These are phyloP conservation scores for Drosophila pruinosa DNA, from an alignment of 1,140 invertebrate genomes.

Conservation along the genomic window DNA sequence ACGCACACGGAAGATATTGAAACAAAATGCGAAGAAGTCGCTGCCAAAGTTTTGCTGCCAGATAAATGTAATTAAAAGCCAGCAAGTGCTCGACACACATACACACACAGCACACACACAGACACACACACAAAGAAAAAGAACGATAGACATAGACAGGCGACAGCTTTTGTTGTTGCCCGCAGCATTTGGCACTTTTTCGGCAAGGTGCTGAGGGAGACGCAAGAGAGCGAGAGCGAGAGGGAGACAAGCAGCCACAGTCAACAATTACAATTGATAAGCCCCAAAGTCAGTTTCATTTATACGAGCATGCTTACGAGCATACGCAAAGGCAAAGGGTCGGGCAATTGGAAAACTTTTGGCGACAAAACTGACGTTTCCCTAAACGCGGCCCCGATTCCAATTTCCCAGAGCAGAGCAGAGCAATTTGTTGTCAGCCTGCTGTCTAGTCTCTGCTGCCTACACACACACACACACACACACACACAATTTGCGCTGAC, in stretches of 20 bases:
- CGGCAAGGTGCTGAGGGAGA: neutral
- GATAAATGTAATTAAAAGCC: slow-evolving; percentile 79
- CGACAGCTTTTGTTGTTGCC: slow-evolving; percentile 64
- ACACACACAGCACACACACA: neutral
- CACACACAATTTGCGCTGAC: neutral
- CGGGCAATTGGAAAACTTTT: slow-evolving; percentile 67
- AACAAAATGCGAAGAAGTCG: slow-evolving; percentile 40
- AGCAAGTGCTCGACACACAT: slow-evolving; percentile 25
- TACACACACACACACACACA: neutral
- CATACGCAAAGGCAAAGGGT: slow-evolving; percentile 22
- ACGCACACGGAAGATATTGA: slow-evolving; percentile 24
- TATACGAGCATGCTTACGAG: slow-evolving; percentile 49
- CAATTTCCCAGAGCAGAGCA: slow-evolving; percentile 2
- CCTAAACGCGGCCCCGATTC: neutral
- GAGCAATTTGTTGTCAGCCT: neutral
- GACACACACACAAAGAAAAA: slow-evolving; percentile 17
- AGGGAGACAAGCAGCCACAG: neutral
- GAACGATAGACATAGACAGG: slow-evolving; percentile 16
- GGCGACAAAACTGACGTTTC: slow-evolving; percentile 42
- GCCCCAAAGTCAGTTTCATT: slow-evolving; percentile 76
- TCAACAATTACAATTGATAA: slow-evolving; percentile 76
- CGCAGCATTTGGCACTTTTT: slow-evolving; percentile 65
- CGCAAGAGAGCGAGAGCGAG: neutral
- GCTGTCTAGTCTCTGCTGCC: neutral
- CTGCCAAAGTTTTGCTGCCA: slow-evolving; percentile 62